Percentiles rank a stretch among this genome's conserved stretches.
These are phyloP conservation scores for Bovichtus diacanthus DNA, from an alignment of 2,797 vertebrate genomes.

Conservation along the genomic window DNA sequence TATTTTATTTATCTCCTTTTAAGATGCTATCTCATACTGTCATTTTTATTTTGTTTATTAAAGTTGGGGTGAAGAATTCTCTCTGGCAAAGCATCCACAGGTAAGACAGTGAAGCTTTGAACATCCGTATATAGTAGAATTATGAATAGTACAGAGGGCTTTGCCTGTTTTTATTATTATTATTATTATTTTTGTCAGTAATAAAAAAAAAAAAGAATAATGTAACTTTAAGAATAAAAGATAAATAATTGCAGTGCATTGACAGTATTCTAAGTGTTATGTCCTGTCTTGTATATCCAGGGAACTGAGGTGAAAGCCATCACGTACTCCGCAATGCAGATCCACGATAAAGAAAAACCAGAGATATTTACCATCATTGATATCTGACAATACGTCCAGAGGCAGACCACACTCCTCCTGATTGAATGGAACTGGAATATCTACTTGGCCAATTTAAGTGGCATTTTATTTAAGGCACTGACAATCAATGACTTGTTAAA, in stretches of 20 bases:
- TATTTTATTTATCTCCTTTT: not conserved
- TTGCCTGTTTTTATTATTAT: not conserved
- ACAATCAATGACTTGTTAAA: conserved; percentile 10
- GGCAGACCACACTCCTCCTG: not conserved
- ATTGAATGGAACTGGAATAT: conserved; percentile 38
- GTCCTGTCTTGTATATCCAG: conserved; percentile 77
- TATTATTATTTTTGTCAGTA: too few species aligned
- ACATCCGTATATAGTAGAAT: not conserved
- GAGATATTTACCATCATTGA: conserved; percentile 97
- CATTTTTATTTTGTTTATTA: conserved; percentile 44
- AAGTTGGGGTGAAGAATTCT: conserved; percentile 98
- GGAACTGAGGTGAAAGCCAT: conserved; percentile 99
- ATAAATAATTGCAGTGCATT: not conserved
- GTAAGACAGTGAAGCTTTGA: conserved; percentile 72
- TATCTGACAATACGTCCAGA: conserved; percentile 83
- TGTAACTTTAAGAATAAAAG: not conserved
- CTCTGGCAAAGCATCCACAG: conserved; percentile 94
- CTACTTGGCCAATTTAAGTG: conserved; percentile 17
- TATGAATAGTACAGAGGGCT: not conserved
- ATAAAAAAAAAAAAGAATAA: not conserved
- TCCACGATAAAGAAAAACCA: conserved; percentile 90
- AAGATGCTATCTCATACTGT: not conserved
- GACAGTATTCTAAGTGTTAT: not conserved
- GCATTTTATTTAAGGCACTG: conserved; percentile 48
- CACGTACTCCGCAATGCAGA: conserved; percentile 98